These are phyloP conservation scores for Bryconaethiops microstoma DNA, from an alignment of 2,797 vertebrate genomes.

Conservation along the genomic window DNA sequence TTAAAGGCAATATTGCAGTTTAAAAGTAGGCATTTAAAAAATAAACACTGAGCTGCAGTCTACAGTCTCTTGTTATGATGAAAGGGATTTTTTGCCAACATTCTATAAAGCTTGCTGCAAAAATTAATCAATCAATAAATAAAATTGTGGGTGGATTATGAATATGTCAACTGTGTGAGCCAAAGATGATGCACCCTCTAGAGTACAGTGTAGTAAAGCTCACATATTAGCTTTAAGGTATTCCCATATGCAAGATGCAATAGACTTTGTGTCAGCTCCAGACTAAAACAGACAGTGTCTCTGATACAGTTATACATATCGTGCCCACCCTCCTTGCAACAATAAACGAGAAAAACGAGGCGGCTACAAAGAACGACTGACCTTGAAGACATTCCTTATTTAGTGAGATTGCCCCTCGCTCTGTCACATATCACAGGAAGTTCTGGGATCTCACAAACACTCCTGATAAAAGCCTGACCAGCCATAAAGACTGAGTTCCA, in stretches of 20 bases:
- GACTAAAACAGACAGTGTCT: background rate
- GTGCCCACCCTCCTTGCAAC: background rate
- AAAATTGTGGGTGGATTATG: background rate
- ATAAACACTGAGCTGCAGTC: background rate
- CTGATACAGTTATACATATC: background rate
- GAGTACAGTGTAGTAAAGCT: background rate
- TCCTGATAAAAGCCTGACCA: slow-evolving; percentile 60
- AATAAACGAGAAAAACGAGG: background rate
- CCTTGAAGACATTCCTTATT: slow-evolving; percentile 54
- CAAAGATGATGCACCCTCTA: background rate
- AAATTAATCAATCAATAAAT: too few species aligned
- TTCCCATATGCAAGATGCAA: background rate
- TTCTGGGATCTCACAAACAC: slow-evolving; percentile 56
- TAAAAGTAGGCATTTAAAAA: background rate
- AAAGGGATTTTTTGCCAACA: background rate
- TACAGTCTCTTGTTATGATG: background rate
- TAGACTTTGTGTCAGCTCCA: background rate
- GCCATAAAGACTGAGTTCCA: slow-evolving; percentile 62
- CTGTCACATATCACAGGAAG: slow-evolving; percentile 49
- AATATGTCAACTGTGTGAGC: background rate
- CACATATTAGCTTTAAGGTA: background rate
- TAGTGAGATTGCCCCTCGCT: slow-evolving; percentile 59
- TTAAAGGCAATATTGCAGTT: background rate
- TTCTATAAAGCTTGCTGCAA: background rate
- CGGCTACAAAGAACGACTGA: slow-evolving; percentile 20